Base-by-base conservation (phyloP, 1,140 invertebrate species). In the Saccostrea cuccullata region DNA sequence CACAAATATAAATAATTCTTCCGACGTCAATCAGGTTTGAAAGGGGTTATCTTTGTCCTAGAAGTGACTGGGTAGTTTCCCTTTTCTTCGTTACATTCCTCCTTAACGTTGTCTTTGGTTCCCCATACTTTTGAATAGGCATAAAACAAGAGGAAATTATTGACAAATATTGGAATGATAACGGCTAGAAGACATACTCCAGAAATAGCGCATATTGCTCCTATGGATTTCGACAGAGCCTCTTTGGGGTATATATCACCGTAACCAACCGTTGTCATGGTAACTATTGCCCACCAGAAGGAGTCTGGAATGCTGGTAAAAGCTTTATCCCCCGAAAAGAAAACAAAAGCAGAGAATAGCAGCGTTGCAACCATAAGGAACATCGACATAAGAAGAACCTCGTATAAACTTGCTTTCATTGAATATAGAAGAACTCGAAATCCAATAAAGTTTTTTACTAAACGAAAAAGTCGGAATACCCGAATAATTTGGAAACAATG, bases 341-440 rank as follows among this genome's bases (percentile, higher is more conserved):
- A 91, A 93, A 98, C 98, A 95, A 99, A 96, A 94, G 97, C 98
- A 91, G 98, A 98, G 96, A 99, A 99, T 96, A 99, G 99, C 93
- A 99, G 96, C 93, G 99, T 98, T 93, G 98, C 98, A 97, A 99
- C 99, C 92, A 98, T 98, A 92, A 99, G 96, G 96, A 99, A 99
- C 95, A 99, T 97, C 97, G 99, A 98, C 86, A 99, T 96, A 95
- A 99, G 96, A 92, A 98, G 98, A 92, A 99, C 96, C 96, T 99
- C 99, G 96, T 99, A 99, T 96, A 99, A 99, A 91, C 98, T 99
- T 96, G 99, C 99, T 93, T 98, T 96, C 94, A 99, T 96, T 85
- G 99, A 99, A 96, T 99, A 99, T 91, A 99, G 98, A 94, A 99
- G 96, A 94, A 97, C 98, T 95, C 99, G 98, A 90, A 99, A 96